Evolutionary conservation across 2,113 vertebrate genomes (phyloP).

Genomic region (Heterochromis multidens): DNA sequence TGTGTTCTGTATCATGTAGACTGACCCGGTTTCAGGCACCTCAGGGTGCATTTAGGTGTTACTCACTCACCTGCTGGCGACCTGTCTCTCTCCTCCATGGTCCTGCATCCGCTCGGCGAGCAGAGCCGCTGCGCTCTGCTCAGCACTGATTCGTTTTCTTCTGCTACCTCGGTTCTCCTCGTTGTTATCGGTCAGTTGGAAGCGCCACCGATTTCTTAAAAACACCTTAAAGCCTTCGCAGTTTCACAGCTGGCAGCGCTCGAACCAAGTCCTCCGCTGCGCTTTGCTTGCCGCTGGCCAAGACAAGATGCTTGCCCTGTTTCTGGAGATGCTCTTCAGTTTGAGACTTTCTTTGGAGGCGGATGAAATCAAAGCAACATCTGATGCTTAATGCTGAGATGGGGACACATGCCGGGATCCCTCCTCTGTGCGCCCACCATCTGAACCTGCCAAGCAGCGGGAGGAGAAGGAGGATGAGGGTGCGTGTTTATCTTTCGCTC

Average conservation of each 20-base stretch:
- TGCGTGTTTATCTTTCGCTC: conserved; percentile 60
- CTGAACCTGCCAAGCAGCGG: conserved; percentile 51
- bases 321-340: conserved; percentile 14
- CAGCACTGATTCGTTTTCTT: background rate
- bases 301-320: background rate
- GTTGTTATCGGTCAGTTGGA: background rate
- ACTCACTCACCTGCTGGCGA: conserved; percentile 75
- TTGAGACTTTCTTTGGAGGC: conserved; percentile 32
- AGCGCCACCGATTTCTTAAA: background rate
- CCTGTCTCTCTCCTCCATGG: conserved; percentile 78
- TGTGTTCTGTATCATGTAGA: background rate
- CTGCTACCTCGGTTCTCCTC: background rate
- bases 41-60: conserved; percentile 18
- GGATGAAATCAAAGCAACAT: conserved; percentile 31
- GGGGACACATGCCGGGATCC: conserved; percentile 42
- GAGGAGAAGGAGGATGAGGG: conserved; percentile 1
- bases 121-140: conserved; percentile 51
- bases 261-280: background rate
- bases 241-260: background rate
- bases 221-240: background rate
- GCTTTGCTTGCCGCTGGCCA: background rate
- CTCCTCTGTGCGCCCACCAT: conserved; percentile 47
- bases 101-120: conserved; percentile 73
- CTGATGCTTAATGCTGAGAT: conserved; percentile 19
- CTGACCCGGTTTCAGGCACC: conserved; percentile 16